Evolutionary conservation across 1,140 invertebrate genomes (phyloP), one percentile per base, ranked within the genome.

Genomic region (Drosophila prosaltans): DNA sequence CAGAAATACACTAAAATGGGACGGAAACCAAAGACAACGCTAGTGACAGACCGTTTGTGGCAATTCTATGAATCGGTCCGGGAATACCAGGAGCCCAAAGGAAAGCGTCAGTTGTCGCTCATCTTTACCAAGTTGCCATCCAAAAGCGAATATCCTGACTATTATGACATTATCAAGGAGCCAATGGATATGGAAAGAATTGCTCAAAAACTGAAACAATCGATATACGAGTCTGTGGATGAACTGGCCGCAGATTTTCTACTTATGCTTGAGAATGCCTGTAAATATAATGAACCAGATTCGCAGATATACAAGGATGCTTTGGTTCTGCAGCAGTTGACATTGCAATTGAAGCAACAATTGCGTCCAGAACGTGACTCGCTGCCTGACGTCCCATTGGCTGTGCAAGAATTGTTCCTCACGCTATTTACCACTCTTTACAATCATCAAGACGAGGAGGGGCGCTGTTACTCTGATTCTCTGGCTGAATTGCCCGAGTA

Each of bases 261-360:
- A 77, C 93, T 99, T 11, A 99, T 99, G 98, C 98, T 99, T 93
- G 98, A 99, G 84, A 99, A 99, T 92, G 99, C 98, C 30, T 99
- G 98, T 93, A 99, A 99, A 93, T 99, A 99, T 92, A 99, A 99
- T 93, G 99, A 99, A 92, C 98, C 99, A 0, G 98, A 99, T 92
- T 99, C 98, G 0, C 97, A 98, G 91, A 99, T 99, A 80, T 99
- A 99, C 92, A 99, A 99, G 93, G 98, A 99, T 93, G 98, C 98
- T 0, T 93, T 99, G 61, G 96, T 98, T 39, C 93, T 99, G 70
- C 98, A 99, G 93, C 93, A 97, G 80, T 94, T 99, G 32, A 97
- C 97, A 65, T 93, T 99, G 51, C 97, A 99, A 94, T 98, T 98
- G 39, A 99, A 99, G 91, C 93, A 97, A 71, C 95, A 97, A 90